Percentiles rank a stretch among this genome's conserved stretches.
These are phyloP conservation scores for Cliona cf. orientalis DNA, from an alignment of 37 sponge, comb jelly and placozoan species.

Conservation along the genomic window DNA sequence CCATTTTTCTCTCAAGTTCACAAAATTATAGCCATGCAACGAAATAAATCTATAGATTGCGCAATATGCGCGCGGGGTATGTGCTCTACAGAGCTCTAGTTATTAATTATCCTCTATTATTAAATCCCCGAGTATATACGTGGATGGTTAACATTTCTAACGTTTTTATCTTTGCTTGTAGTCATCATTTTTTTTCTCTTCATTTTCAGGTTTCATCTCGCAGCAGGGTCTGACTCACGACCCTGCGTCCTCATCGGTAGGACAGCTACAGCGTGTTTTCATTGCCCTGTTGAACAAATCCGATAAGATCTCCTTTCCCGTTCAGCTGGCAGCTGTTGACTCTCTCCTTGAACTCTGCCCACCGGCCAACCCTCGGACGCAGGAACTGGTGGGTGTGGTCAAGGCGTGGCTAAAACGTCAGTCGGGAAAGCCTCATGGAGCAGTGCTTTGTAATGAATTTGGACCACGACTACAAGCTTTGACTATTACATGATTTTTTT, in stretches of 20 bases:
- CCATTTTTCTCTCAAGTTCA: no score
- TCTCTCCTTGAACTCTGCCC: conserved; percentile 68
- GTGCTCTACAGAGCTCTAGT: no score
- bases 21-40: no score
- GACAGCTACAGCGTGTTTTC: conserved; percentile 56
- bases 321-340: conserved; percentile 63
- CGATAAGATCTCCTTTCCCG: conserved; percentile 25
- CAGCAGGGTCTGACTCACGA: conserved; percentile 28
- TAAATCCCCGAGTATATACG: not conserved
- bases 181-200: not conserved
- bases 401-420: conserved; percentile 29
- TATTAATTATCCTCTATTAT: not conserved
- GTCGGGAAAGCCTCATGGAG: not conserved
- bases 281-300: conserved; percentile 35
- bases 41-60: no score
- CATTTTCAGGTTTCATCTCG: conserved; percentile 42
- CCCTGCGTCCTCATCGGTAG: conserved; percentile 34
- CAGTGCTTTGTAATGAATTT: conserved; percentile 6
- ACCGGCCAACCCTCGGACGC: not conserved
- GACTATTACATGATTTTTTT: not conserved
- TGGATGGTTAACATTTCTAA: not conserved
- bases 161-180: not conserved
- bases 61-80: no score
- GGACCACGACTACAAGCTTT: not conserved
- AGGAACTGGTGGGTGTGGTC: conserved; percentile 11